phyloP scores from a whole-genome alignment of 2,113 vertebrate species.

The Oxygymnocypris stewartii region DNA sequence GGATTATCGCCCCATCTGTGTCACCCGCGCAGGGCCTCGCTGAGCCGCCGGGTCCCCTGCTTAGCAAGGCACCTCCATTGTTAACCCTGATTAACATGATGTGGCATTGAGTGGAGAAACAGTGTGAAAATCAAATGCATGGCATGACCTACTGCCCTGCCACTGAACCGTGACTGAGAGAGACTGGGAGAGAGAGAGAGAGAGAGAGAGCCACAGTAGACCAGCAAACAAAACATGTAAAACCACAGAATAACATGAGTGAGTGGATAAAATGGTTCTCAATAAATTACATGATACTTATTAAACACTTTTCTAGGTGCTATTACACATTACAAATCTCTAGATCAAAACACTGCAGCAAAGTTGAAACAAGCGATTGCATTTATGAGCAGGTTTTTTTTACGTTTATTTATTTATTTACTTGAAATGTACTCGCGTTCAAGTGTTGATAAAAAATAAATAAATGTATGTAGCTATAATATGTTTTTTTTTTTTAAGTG shows the following conservation, averaged over 20 bases:
- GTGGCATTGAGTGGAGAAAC: constrained; percentile 69
- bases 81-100: constrained; percentile 81
- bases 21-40: constrained; percentile 57
- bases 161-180: constrained; percentile 66
- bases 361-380: too few species aligned
- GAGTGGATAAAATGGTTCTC: background rate
- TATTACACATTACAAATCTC: too few species aligned
- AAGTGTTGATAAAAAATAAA: too few species aligned
- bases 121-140: constrained; percentile 75
- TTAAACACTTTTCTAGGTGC: too few species aligned
- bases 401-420: too few species aligned
- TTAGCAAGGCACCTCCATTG: constrained; percentile 69
- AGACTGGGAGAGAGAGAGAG: background rate
- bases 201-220: background rate
- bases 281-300: too few species aligned
- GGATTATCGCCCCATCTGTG: constrained; percentile 76
- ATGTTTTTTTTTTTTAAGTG: too few species aligned
- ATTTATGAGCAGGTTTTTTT: too few species aligned
- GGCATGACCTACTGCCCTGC: constrained; percentile 73
- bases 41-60: constrained; percentile 72
- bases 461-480: too few species aligned
- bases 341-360: too few species aligned
- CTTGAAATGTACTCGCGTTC: too few species aligned
- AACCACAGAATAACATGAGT: background rate
- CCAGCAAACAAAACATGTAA: background rate